Percentiles rank a stretch among this genome's conserved stretches.
Conservation (phyloP, 37 sponge, comb jelly and placozoan species). For the Aphrocallistes beatrix region DNA sequence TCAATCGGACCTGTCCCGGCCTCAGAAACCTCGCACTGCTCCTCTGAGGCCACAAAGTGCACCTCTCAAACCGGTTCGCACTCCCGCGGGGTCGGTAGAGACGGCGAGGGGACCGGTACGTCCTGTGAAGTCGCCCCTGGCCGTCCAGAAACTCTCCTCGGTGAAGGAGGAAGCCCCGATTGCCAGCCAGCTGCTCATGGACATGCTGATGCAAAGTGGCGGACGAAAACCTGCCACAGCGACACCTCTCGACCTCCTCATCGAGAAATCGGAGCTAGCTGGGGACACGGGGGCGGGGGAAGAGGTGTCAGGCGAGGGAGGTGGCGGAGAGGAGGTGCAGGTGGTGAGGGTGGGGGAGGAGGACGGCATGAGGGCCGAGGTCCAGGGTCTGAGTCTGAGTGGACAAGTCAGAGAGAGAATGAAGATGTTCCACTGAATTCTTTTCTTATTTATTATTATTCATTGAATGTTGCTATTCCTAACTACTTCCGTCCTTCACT, state of each 20-base stretch:
- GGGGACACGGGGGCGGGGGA: too few relatives aligned
- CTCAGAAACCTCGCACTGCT: not conserved
- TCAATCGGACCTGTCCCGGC: too few relatives aligned
- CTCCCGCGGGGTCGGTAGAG: not conserved
- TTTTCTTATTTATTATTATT: not conserved
- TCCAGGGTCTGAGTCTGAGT: not conserved
- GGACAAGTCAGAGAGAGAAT: not conserved
- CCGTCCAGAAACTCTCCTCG: not conserved
- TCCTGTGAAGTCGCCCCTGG: not conserved
- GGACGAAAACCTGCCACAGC: not conserved
- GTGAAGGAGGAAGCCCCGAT: not conserved
- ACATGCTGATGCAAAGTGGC: not conserved
- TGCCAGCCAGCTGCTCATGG: not conserved
- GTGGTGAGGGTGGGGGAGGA: not conserved
- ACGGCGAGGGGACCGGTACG: not conserved
- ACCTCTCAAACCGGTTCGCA: not conserved
- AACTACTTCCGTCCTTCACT: too few relatives aligned
- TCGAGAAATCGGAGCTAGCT: too few relatives aligned
- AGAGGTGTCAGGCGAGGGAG: too few relatives aligned
- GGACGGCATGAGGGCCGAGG: not conserved
- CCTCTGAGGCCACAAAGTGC: too few relatives aligned
- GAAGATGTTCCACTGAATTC: not conserved
- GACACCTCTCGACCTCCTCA: too few relatives aligned
- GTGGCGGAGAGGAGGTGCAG: too few relatives aligned
- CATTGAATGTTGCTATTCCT: not conserved